phyloP scores from a whole-genome alignment of 2,797 vertebrate genomes.

The Characodon lateralis region DNA sequence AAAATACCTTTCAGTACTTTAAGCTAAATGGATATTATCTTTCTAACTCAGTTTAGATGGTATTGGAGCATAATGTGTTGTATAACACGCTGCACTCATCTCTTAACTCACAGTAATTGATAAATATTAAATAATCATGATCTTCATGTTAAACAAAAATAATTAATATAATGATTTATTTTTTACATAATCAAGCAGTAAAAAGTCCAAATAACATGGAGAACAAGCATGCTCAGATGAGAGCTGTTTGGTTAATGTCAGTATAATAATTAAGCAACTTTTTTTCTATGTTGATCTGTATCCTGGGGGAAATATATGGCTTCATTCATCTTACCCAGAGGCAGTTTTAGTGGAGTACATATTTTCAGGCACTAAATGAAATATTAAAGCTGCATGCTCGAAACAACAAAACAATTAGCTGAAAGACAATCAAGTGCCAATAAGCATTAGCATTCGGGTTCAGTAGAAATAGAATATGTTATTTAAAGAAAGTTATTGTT shows the following conservation, averaged over 20 bases:
- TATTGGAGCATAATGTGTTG: not conserved
- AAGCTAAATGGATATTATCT: not conserved
- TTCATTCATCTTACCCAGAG: not conserved
- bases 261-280: not conserved
- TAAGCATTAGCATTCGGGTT: not conserved
- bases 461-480: not conserved
- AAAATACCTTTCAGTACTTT: not conserved
- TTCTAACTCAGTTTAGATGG: not conserved
- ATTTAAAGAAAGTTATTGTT: not conserved
- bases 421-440: not conserved
- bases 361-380: not conserved
- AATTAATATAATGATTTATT: not conserved
- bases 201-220: not conserved
- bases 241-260: not conserved
- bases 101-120: not conserved
- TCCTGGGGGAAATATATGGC: not conserved
- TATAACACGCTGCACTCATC: not conserved
- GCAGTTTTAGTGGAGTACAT: not conserved
- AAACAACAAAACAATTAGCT: slow-evolving; percentile 5
- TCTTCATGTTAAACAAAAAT: not conserved
- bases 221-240: not conserved
- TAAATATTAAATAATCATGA: not conserved
- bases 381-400: not conserved
- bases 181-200: not conserved
- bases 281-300: not conserved